Evolutionary conservation across 2,113 vertebrate genomes (phyloP), one percentile per base, ranked within the genome.

Genomic region (Brachyistius frenatus): DNA sequence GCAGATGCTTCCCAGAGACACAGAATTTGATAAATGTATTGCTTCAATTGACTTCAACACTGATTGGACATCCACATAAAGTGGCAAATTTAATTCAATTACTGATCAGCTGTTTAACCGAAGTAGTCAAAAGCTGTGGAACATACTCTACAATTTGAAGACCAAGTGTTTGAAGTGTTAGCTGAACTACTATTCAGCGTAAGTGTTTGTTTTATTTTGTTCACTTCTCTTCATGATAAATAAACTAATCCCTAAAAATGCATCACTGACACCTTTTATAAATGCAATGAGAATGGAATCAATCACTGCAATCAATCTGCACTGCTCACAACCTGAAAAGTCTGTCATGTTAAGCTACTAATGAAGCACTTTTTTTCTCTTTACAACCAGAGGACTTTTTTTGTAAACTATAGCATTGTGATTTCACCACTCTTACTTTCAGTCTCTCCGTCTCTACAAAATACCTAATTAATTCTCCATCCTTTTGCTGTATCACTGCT

Each of bases 311-410:
- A 44, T 44, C 41, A 44, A 44, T 44, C 16, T 8, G 32, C 36
- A 47, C 52, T 23, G 1, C 46, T 54, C 47, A 44, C n/a, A 52
- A 66, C 23, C 53, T 61, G 14, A 5, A 35, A 73, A 74, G 56
- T 67, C 50, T 74, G 31, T 15, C 23, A 66, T 57, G 62, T 73
- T 55, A 16, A 75, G 46, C 61, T 44, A 32, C 53, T 81, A 81
- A 78, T 85, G 54, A 78, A 66, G 74, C 49, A 64, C 36, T 46
- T 39, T 9, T 1, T 1, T n/a, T 68, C 32, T 56, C 9, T 44
- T 2, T 69, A 69, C 41, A 69, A 56, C 30, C 39, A 23, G 15
- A 11, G 15, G 16, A 35, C 32, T 14, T 58, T 46, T 54, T 55
- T 5, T 11, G 23, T 23, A 23, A 66, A 53, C 49, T 13, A 76